These are phyloP conservation scores for Aix galericulata DNA, from an alignment of 2,113 vertebrate species.

Conservation along the genomic window DNA sequence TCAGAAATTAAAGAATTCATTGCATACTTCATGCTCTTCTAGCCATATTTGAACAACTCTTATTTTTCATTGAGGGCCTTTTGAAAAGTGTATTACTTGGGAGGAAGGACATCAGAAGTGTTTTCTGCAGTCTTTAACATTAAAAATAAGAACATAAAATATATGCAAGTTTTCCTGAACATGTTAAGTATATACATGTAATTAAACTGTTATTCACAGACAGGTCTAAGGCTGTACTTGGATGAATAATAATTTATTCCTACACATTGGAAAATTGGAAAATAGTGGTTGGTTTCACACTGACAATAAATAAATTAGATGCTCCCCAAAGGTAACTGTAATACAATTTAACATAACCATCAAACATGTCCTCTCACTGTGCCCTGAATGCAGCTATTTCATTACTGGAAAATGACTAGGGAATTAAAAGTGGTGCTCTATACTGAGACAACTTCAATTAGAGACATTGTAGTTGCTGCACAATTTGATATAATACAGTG, in stretches of 20 bases:
- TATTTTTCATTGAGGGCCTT: not conserved
- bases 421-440: conserved; percentile 61
- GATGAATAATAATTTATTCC: not conserved
- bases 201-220: conserved; percentile 8
- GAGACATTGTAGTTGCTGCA: conserved; percentile 44
- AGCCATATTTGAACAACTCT: not conserved
- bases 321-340: conserved; percentile 14
- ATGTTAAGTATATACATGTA: not conserved
- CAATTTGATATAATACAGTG: conserved; percentile 51
- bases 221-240: not conserved
- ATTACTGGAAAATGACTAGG: conserved; percentile 59
- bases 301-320: conserved; percentile 22
- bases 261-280: conserved; percentile 5
- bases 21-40: not conserved
- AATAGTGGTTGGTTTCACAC: conserved; percentile 1
- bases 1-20: not conserved
- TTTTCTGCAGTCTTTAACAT: not conserved
- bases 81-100: not conserved
- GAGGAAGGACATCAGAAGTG: not conserved
- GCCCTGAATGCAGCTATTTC: conserved; percentile 51
- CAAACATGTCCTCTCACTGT: conserved; percentile 33
- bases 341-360: conserved; percentile 42
- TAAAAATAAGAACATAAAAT: not conserved
- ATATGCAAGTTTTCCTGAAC: conserved; percentile 2
- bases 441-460: conserved; percentile 47